Percentiles rank a stretch among this genome's conserved stretches.
phyloP scores from a whole-genome alignment of 2,113 vertebrate genomes.

The Dicerorhinus sumatrensis region DNA sequence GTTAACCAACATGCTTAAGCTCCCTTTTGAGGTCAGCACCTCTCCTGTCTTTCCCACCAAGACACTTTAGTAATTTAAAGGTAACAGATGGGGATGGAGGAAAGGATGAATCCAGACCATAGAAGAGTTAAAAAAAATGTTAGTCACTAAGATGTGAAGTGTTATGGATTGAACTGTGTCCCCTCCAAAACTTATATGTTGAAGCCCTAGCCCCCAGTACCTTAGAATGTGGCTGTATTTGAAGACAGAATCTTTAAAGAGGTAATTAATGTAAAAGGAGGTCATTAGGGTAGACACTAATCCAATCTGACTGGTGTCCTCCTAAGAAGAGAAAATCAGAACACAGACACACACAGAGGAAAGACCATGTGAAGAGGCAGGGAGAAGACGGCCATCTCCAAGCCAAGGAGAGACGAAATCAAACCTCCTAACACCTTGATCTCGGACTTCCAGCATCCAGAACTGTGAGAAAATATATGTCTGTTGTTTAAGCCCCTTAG shows the following conservation, averaged over 20 bases:
- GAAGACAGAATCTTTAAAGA: neutral
- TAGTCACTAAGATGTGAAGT: neutral
- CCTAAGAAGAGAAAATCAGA: neutral
- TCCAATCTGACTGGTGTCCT: neutral
- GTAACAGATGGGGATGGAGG: neutral
- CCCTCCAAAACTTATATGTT: neutral
- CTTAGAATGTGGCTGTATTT: neutral
- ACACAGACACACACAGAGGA: neutral
- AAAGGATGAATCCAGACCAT: neutral
- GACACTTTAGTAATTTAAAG: neutral
- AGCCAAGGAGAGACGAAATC: neutral
- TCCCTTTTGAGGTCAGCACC: neutral
- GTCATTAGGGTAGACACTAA: neutral
- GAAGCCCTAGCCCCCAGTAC: neutral
- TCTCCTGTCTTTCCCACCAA: neutral
- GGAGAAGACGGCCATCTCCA: fast-evolving
- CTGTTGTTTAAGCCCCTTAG: neutral
- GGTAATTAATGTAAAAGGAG: neutral
- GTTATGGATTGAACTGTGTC: neutral
- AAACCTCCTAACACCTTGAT: neutral
- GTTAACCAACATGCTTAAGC: neutral
- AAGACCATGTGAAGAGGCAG: neutral
- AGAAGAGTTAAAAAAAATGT: neutral
- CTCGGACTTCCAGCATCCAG: neutral
- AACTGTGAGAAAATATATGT: neutral